These are phyloP conservation scores for Apodemus sylvaticus DNA, from an alignment of 2,113 vertebrate genomes.

Conservation along the genomic window DNA sequence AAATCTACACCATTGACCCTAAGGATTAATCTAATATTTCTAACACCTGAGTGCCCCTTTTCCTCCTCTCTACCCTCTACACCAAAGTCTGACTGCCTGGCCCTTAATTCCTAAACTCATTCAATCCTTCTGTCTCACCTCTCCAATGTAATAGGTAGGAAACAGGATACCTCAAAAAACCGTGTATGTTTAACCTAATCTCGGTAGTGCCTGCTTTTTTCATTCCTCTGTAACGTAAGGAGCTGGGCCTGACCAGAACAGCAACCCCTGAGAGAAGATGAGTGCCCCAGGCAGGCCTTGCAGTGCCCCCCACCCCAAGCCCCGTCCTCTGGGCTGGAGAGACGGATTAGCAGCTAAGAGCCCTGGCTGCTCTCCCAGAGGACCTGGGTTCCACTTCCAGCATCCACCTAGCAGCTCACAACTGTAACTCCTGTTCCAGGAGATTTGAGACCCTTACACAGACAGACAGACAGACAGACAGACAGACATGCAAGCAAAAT, in stretches of 20 bases:
- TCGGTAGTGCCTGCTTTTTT: slow-evolving; percentile 32
- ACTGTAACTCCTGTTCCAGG: not conserved
- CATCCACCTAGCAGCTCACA: not conserved
- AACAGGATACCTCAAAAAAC: not conserved
- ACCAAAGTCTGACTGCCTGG: not conserved
- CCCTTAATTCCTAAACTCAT: not conserved
- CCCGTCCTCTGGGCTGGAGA: not conserved
- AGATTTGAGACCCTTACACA: not conserved
- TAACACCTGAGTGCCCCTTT: not conserved
- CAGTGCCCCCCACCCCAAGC: not conserved
- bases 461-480: not conserved
- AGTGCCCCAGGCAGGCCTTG: not conserved
- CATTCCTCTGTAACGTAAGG: slow-evolving; percentile 24
- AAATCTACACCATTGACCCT: slow-evolving; percentile 33
- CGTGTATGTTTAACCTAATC: slow-evolving; percentile 1
- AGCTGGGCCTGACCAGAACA: slow-evolving; percentile 50
- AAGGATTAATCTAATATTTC: slow-evolving; percentile 49
- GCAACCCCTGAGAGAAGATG: not conserved
- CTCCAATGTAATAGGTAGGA: not conserved
- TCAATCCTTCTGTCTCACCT: not conserved
- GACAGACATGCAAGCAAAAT: not conserved
- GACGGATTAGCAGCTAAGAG: not conserved
- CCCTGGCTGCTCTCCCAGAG: not conserved
- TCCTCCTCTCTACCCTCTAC: not conserved
- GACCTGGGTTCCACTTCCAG: not conserved